phyloP scores from a whole-genome alignment of 2,113 vertebrate species.

The Irena cyanogastra region DNA sequence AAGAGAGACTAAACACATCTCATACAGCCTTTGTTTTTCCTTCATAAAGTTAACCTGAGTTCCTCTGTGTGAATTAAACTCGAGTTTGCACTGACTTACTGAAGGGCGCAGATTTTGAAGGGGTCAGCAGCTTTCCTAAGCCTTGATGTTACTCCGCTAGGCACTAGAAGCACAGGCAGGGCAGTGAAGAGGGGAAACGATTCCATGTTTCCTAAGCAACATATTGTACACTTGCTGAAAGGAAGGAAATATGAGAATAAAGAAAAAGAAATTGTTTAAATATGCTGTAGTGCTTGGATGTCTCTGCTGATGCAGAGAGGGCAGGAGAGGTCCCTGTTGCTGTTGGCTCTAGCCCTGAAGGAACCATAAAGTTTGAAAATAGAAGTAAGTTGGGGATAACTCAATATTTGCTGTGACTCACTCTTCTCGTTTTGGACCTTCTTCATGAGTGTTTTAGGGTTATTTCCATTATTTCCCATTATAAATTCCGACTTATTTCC shows the following conservation, averaged over 20 bases:
- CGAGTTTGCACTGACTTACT: neutral
- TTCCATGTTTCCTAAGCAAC: neutral
- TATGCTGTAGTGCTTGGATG: neutral
- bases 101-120: neutral
- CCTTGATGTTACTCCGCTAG: neutral
- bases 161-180: neutral
- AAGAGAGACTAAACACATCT: neutral
- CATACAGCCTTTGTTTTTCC: neutral
- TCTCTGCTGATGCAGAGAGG: neutral
- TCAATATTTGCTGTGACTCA: neutral
- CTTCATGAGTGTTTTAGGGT: neutral
- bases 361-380: neutral
- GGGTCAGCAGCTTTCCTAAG: neutral
- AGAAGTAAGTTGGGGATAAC: neutral
- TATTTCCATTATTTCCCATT: neutral
- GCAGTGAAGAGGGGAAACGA: neutral
- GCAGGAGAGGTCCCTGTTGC: neutral
- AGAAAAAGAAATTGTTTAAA: neutral
- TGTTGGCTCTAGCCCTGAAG: neutral
- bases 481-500: neutral
- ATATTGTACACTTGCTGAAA: neutral
- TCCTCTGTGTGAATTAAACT: neutral
- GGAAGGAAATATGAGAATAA: neutral
- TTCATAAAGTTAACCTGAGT: neutral
- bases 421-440: neutral